These are phyloP conservation scores for Drosophila heteroneura DNA, from an alignment of 2,888 invertebrate genomes.

Conservation along the genomic window DNA sequence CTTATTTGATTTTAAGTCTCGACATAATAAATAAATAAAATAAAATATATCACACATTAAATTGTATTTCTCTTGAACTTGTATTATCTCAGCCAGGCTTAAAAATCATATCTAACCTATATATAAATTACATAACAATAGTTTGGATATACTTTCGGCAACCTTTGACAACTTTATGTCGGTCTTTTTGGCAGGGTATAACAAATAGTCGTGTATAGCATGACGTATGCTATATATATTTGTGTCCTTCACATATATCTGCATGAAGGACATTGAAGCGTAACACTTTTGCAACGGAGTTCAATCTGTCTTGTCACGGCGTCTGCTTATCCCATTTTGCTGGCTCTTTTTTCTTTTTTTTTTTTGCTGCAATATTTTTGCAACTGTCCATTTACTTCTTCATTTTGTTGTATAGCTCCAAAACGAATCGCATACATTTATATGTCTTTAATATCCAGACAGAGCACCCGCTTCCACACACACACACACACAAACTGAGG, in stretches of 20 bases:
- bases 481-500: conserved; percentile 1
- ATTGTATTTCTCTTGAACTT: background rate
- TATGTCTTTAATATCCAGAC: conserved; percentile 56
- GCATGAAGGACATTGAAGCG: conserved; percentile 61
- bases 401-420: conserved; percentile 31
- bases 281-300: conserved; percentile 53
- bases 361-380: conserved; percentile 59
- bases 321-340: conserved; percentile 41
- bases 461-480: conserved; percentile 13
- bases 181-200: background rate
- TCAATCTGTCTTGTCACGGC: conserved; percentile 67
- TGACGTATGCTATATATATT: background rate
- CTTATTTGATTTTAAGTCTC: background rate
- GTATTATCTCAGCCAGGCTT: background rate
- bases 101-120: background rate
- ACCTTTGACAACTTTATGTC: background rate
- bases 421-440: conserved; percentile 24
- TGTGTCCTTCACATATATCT: conserved; percentile 1
- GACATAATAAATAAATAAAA: background rate
- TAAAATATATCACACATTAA: background rate
- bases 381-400: conserved; percentile 74
- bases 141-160: background rate
- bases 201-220: conserved; percentile 3
- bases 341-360: conserved; percentile 17
- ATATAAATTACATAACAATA: background rate